phyloP scores from a whole-genome alignment of 1,140 invertebrate genomes.

The Mylabris phalerata region DNA sequence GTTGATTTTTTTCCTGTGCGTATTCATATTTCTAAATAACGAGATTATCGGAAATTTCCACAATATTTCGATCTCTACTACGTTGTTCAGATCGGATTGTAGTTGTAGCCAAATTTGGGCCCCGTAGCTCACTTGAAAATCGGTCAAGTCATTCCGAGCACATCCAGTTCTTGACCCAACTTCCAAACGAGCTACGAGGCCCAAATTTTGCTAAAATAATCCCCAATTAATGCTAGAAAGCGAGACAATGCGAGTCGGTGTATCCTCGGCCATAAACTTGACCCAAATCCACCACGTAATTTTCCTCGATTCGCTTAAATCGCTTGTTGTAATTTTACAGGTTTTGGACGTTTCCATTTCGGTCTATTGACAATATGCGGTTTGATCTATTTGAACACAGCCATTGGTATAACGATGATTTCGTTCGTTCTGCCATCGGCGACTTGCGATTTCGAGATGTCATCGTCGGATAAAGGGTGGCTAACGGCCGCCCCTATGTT shows the following conservation, averaged over 20 bases:
- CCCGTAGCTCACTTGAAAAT: too few species aligned
- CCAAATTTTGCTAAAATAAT: too few species aligned
- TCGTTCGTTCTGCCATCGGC: conserved; percentile 71
- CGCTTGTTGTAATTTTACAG: conserved; percentile 43
- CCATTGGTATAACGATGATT: conserved; percentile 79
- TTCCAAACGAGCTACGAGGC: too few species aligned
- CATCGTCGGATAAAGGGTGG: conserved; percentile 66
- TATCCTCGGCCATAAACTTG: conserved; percentile 7
- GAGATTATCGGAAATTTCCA: neutral
- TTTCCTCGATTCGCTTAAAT: too few species aligned
- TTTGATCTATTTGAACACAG: conserved; percentile 66
- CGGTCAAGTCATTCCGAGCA: too few species aligned
- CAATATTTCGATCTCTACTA: neutral
- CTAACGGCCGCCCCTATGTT: conserved; percentile 70
- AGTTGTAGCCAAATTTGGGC: too few species aligned
- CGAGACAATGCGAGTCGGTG: too few species aligned
- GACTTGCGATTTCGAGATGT: conserved; percentile 69
- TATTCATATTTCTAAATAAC: too few species aligned
- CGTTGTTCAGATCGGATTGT: too few species aligned
- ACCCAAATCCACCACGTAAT: conserved; percentile 6
- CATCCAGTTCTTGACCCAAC: too few species aligned
- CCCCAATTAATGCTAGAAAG: too few species aligned
- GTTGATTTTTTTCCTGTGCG: too few species aligned
- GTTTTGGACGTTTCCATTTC: conserved; percentile 73
- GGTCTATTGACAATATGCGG: conserved; percentile 60